phyloP scores from a whole-genome alignment of 23 tunicate species.

The Halocynthia roretzi region DNA sequence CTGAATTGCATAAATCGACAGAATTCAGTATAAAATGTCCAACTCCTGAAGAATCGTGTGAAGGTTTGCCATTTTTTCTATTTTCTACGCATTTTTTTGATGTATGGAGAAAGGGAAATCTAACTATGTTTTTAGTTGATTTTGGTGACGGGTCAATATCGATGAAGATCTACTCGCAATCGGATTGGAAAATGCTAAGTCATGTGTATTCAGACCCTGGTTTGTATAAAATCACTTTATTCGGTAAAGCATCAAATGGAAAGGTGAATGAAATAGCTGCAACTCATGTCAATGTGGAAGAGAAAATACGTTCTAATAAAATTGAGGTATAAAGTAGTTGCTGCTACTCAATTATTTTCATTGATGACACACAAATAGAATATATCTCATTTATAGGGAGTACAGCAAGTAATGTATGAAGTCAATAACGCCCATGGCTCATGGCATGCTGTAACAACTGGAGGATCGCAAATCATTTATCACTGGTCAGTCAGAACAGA shows the following conservation, averaged over 20 bases:
- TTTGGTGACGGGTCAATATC: slow-evolving; percentile 26
- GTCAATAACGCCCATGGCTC: neutral
- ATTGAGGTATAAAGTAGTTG: neutral
- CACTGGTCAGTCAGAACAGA: slow-evolving; percentile 7
- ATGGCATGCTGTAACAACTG: neutral
- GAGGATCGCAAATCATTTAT: slow-evolving; percentile 4
- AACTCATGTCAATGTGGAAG: slow-evolving; percentile 12
- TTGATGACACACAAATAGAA: neutral
- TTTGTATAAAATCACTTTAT: slow-evolving; percentile 4
- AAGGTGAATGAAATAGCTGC: neutral
- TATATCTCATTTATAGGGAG: neutral
- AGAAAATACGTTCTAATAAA: neutral
- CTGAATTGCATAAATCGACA: neutral
- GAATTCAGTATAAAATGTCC: slow-evolving; percentile 27
- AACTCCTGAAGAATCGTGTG: no score
- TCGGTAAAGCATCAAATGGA: neutral
- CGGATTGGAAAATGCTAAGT: slow-evolving; percentile 17
- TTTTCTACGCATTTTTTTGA: no score
- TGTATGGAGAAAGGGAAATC: no score
- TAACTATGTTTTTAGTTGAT: neutral
- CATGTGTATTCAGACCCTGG: slow-evolving; percentile 11
- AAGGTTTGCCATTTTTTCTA: no score
- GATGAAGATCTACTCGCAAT: slow-evolving; percentile 6
- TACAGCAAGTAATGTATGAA: neutral
- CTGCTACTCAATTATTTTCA: neutral